Evolutionary conservation across 2,888 invertebrate genomes (phyloP), one percentile per base, ranked within the genome.

Genomic region (Drosophila subsilvestris): DNA sequence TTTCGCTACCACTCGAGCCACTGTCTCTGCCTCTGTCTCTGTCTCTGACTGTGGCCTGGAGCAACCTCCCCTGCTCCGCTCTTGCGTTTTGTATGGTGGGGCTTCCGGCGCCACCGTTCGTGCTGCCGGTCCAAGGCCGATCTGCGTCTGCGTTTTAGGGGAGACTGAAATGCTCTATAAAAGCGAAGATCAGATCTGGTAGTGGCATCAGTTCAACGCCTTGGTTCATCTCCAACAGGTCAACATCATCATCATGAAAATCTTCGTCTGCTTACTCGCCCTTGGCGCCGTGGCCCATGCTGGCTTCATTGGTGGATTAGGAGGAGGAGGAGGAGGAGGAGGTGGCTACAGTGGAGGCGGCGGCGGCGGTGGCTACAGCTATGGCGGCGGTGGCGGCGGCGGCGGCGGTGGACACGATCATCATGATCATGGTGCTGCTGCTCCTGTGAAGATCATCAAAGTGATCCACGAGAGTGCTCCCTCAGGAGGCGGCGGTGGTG

Each of bases 201-300:
- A 45, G 48, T 25, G 56, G 53, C 82, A 82, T 87, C 81, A 82
- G 81, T 82, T 85, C 74, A 72, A 29, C 76, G 54, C 18, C 57
- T 78, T 51, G 58, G 63, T 70, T 75, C 81, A 80, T 65, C 54
- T 55, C 68, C 83, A 76, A 18, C 75, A 74, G 70, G 66, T 77
- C 71, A 78, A 60, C 44, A 86, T 86, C 89, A 87, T 75, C 71
- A 76, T 57, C 44, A 86, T 86, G 85, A 87, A 82, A 75, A 47
- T 79, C 56, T 82, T 87, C 22, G 61, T 86, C 63, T 89, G 88
- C 51, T 60, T 89, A 43, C 63, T 86, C 47, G 79, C 88, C 44
- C 25, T 85, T 25, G 65, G 63, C 55, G 74, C 88, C 27, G 79
- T 85, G 55, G 81, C 73, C 32, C 51, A 82, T 51, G 85, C 82